Evolutionary conservation across 2,797 vertebrate genomes (phyloP).

Genomic region (Amniataba percoides): DNA sequence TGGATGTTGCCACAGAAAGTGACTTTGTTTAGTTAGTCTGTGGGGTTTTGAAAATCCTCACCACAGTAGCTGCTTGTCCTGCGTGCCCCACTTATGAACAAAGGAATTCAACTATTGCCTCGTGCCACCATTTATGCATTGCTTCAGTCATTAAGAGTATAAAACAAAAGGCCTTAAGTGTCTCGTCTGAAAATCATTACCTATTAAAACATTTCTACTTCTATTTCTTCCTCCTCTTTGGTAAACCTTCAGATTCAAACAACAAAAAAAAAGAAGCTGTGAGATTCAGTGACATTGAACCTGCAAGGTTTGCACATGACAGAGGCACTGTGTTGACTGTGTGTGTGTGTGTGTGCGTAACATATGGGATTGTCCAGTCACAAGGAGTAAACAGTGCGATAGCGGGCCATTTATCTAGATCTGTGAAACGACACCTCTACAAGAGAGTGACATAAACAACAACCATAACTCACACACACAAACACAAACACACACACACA

Average conservation of each 20-base stretch:
- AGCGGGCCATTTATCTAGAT: conserved; percentile 73
- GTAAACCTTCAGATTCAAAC: not conserved
- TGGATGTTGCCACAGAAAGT: not conserved
- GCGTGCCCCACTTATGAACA: not conserved
- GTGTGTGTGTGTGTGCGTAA: conserved; percentile 36
- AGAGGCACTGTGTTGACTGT: conserved; percentile 8
- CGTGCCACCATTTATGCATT: not conserved
- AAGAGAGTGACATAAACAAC: conserved; percentile 71
- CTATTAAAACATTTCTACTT: not conserved
- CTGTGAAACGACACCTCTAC: conserved; percentile 63
- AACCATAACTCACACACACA: conserved; percentile 62
- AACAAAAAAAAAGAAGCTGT: not conserved
- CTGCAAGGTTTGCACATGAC: conserved; percentile 15
- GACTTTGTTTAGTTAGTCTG: not conserved
- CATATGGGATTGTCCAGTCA: conserved; percentile 61
- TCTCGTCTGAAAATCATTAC: not conserved
- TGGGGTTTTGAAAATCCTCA: not conserved
- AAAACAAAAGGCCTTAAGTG: not conserved
- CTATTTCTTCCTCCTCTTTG: not conserved
- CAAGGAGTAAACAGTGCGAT: conserved; percentile 63
- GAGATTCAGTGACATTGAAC: not conserved
- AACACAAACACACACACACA: conserved; percentile 15
- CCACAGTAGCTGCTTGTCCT: not conserved
- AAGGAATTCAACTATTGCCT: not conserved
- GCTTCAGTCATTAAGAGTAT: not conserved